Base-by-base conservation (phyloP, 30 jellyfish, hydroid and myxozoan species). In the Catostylus mosaicus region DNA sequence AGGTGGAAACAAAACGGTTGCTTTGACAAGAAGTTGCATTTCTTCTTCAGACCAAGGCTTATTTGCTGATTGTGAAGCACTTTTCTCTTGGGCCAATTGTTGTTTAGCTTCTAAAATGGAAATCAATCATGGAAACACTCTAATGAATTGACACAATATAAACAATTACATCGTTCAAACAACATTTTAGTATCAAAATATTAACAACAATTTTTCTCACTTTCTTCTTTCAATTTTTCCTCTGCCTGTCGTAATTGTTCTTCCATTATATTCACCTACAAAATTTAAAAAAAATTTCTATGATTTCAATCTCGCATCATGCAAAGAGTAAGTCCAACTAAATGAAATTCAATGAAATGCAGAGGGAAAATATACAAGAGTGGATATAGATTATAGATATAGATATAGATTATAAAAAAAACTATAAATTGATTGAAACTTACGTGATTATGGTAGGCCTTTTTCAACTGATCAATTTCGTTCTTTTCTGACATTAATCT, bases 1-100 rank as follows among this genome's bases (percentile, higher is more conserved):
- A 60, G 88, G 94, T 20, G 98, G 97, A 87, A 87, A 93, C 20
- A 87, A 70, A 18, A 94, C 88, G 30, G 97, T 47, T 0, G 98
- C 98, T 64, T 93, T 93, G 20, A 93, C 98, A 20, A 93, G 93
- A 31, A 93, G 80, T 27, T 93, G 97, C 86, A 79, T 67, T 66
- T 93, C 98, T 3, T 35, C 75, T 18, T 87, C 97, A 5, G 92
- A 67, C 98, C 98, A 93, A 26, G 82, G 81, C 14, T 70, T 87
- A 61, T 83, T 87, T 14, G 94, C 81, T 1, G 83, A 26, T 19
- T 56, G 56, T 3, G 80, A 67, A 3, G 86, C 77, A 32, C 48
- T 62, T 0, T 67, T 46, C 33, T 79, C 84, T 30, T 63, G 66
- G 20, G 88, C 52, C 19, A 65, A 27, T 24, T 81, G 38, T 56